Conservation (phyloP, 1,140 invertebrate genomes). For the Lepidostoma basale region DNA sequence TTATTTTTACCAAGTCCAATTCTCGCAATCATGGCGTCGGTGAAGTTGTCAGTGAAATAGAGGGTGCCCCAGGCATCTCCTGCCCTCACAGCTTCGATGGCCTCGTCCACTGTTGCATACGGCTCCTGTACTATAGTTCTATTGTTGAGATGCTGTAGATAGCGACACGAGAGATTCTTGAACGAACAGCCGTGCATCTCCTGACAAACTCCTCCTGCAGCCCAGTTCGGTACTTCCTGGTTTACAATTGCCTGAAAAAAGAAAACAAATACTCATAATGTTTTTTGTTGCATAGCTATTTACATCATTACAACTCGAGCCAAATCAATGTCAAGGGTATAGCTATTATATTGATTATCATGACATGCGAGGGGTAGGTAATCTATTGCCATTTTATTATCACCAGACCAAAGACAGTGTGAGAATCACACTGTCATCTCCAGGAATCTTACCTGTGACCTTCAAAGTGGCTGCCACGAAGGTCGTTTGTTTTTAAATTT, state of each 20-base stretch:
- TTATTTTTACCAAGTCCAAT: conserved; percentile 64
- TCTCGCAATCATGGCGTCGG: conserved; percentile 75
- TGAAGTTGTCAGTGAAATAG: conserved; percentile 86
- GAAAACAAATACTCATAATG: no score
- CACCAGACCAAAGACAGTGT: no score
- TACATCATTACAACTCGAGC: no score
- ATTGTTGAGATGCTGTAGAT: conserved; percentile 71
- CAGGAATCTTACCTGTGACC: no score
- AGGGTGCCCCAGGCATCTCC: conserved; percentile 87
- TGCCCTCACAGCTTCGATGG: conserved; percentile 70
- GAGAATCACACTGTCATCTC: no score
- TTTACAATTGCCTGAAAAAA: conserved; percentile 78
- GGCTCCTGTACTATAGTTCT: conserved; percentile 72
- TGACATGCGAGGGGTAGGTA: no score
- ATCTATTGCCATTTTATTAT: no score
- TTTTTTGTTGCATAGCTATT: no score
- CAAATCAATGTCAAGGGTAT: no score
- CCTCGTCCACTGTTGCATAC: conserved; percentile 70
- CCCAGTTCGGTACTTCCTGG: conserved; percentile 71
- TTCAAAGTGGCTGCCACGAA: no score
- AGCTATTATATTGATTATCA: no score
- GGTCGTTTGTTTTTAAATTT: no score
- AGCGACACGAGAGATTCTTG: conserved; percentile 75
- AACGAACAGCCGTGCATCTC: conserved; percentile 67
- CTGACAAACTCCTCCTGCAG: conserved; percentile 57